Evolutionary conservation across 1,140 invertebrate species (phyloP).

Genomic region (Drosophila bocki): DNA sequence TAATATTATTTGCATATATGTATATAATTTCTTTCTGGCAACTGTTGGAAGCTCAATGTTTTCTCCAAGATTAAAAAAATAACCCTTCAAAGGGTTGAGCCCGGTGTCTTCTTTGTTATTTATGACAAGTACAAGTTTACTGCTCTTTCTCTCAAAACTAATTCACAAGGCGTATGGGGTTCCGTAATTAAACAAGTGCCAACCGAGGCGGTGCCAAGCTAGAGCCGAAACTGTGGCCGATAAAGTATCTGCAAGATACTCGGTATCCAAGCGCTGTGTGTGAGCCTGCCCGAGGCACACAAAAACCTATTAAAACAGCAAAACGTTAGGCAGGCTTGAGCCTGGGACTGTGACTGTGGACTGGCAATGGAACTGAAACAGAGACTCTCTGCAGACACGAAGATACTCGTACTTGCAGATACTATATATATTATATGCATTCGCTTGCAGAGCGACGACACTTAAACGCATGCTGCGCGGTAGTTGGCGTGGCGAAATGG

Average conservation of each 20-base stretch:
- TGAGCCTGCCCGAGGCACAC: conserved; percentile 53
- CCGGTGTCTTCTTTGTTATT: conserved; percentile 56
- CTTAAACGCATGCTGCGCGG: conserved; percentile 80
- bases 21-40: too few species aligned
- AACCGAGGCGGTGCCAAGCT: conserved; percentile 17
- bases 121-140: conserved; percentile 72
- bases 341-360: conserved; percentile 5
- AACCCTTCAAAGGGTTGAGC: background rate
- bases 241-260: conserved; percentile 74
- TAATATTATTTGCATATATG: too few species aligned
- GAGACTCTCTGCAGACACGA: conserved; percentile 35
- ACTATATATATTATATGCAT: conserved; percentile 11
- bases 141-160: conserved; percentile 65
- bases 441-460: conserved; percentile 51
- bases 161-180: conserved; percentile 74
- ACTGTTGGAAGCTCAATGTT: background rate
- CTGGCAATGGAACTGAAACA: conserved; percentile 13
- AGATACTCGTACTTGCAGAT: conserved; percentile 39
- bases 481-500: conserved; percentile 78
- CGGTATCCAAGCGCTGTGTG: conserved; percentile 21
- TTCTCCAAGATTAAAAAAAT: background rate
- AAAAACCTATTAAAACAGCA: conserved; percentile 78
- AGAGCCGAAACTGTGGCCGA: conserved; percentile 41
- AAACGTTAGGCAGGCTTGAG: conserved; percentile 62
- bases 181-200: conserved; percentile 76